phyloP scores from a whole-genome alignment of 2,888 invertebrate genomes.

The Limnephilus marmoratus region DNA sequence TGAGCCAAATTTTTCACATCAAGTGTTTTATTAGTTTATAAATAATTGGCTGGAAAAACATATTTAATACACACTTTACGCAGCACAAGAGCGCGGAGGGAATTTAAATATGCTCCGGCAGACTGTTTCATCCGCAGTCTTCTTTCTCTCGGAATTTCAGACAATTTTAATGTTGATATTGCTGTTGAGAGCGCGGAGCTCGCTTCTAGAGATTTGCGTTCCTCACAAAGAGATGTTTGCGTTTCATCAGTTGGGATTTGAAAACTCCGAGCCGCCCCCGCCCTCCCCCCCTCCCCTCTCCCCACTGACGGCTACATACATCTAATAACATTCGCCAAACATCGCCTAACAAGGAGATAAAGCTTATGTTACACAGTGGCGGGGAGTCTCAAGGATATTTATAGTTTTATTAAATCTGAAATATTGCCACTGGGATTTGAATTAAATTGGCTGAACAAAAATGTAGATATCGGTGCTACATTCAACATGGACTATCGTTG shows the following conservation, averaged over 20 bases:
- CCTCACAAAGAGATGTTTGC: slow-evolving; percentile 58
- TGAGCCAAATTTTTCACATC: neutral
- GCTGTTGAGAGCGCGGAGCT: slow-evolving; percentile 39
- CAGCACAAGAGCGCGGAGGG: neutral
- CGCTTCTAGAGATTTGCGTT: slow-evolving; percentile 44
- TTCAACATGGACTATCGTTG: too few relatives aligned
- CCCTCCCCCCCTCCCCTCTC: neutral
- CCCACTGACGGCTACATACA: slow-evolving; percentile 35
- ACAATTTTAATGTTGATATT: slow-evolving; percentile 55
- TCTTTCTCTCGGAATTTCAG: slow-evolving; percentile 38
- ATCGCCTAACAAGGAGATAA: slow-evolving; percentile 56
- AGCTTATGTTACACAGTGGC: slow-evolving; percentile 47
- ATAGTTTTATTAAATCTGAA: neutral
- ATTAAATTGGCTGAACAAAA: neutral
- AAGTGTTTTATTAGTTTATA: neutral
- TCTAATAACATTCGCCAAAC: slow-evolving; percentile 58
- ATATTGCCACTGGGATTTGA: too few relatives aligned
- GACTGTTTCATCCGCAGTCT: slow-evolving; percentile 32
- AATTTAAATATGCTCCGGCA: slow-evolving; percentile 20
- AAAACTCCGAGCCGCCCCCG: slow-evolving; percentile 15
- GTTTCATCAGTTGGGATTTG: slow-evolving; percentile 59
- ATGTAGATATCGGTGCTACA: too few relatives aligned
- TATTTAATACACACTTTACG: neutral
- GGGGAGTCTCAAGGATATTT: slow-evolving; percentile 4
- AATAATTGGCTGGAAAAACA: neutral